Evolutionary conservation across 2,797 vertebrate species (phyloP).

Genomic region (Phaenicophaeus curvirostris): DNA sequence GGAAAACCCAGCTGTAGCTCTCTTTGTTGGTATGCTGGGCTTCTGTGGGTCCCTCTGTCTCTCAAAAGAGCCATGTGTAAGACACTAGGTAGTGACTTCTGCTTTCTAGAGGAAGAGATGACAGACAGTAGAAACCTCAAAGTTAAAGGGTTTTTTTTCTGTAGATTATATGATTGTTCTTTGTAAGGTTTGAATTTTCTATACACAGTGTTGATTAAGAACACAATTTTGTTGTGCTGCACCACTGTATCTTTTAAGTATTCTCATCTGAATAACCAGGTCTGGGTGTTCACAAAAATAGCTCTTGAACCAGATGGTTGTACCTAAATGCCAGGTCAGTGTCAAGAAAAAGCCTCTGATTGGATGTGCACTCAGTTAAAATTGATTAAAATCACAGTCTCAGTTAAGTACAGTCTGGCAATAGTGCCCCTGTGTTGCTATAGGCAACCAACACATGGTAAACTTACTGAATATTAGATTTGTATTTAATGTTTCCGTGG

Average conservation of each 20-base stretch:
- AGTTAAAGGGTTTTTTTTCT: neutral
- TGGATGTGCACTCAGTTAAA: neutral
- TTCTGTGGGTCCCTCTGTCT: neutral
- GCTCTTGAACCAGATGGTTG: neutral
- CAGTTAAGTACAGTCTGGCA: neutral
- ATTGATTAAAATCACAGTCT: slow-evolving; percentile 25
- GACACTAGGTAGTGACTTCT: neutral
- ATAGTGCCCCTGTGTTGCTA: slow-evolving; percentile 13
- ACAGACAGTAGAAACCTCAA: neutral
- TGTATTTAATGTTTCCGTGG: neutral
- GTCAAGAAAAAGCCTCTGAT: neutral
- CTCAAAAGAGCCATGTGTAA: neutral
- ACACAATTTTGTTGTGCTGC: neutral
- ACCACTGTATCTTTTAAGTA: neutral
- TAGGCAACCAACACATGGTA: slow-evolving; percentile 1
- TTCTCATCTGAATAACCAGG: neutral
- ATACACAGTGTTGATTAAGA: neutral
- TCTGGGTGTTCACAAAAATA: neutral
- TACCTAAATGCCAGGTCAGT: neutral
- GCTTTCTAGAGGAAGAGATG: neutral
- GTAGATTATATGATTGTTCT: neutral
- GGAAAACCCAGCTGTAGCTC: neutral
- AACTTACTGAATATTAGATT: slow-evolving; percentile 1
- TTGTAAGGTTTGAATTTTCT: neutral
- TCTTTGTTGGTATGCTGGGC: neutral